These are phyloP conservation scores for Harpalus rubripes DNA, from an alignment of 2,888 invertebrate genomes.

Conservation along the genomic window DNA sequence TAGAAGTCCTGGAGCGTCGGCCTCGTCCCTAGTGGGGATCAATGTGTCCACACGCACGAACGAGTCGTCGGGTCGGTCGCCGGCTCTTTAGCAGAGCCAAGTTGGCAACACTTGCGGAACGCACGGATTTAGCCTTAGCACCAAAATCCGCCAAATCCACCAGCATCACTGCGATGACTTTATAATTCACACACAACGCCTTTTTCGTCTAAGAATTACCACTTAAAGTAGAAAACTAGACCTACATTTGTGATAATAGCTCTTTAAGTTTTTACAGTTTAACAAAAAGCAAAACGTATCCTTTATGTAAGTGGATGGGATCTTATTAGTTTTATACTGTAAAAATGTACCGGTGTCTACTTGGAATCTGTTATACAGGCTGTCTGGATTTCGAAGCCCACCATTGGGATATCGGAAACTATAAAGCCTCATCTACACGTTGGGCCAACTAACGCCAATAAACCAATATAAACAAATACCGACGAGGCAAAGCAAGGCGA, in stretches of 20 bases:
- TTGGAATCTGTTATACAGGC: not conserved
- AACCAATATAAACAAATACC: no score
- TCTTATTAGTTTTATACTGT: no score
- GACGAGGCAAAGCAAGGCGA: no score
- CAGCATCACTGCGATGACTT: slow-evolving; percentile 60
- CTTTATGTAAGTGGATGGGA: not conserved
- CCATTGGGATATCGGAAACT: no score
- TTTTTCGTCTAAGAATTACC: slow-evolving; percentile 51
- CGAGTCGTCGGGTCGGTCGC: slow-evolving; percentile 35
- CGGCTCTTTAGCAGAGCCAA: slow-evolving; percentile 60
- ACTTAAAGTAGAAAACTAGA: slow-evolving; percentile 6
- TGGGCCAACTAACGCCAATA: no score
- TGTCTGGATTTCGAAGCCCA: no score
- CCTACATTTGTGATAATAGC: slow-evolving; percentile 38
- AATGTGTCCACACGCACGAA: slow-evolving; percentile 66
- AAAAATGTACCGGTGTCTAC: not conserved
- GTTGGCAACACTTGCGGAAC: slow-evolving; percentile 64
- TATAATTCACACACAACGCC: slow-evolving; percentile 57
- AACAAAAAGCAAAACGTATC: not conserved
- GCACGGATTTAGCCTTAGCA: slow-evolving; percentile 60
- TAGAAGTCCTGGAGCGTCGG: not conserved
- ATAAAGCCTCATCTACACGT: no score
- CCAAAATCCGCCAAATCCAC: slow-evolving; percentile 49
- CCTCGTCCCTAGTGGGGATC: slow-evolving; percentile 47
- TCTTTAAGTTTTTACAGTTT: not conserved